These are phyloP conservation scores for Drosophila busckii DNA, from an alignment of 1,140 invertebrate species.

Conservation along the genomic window DNA sequence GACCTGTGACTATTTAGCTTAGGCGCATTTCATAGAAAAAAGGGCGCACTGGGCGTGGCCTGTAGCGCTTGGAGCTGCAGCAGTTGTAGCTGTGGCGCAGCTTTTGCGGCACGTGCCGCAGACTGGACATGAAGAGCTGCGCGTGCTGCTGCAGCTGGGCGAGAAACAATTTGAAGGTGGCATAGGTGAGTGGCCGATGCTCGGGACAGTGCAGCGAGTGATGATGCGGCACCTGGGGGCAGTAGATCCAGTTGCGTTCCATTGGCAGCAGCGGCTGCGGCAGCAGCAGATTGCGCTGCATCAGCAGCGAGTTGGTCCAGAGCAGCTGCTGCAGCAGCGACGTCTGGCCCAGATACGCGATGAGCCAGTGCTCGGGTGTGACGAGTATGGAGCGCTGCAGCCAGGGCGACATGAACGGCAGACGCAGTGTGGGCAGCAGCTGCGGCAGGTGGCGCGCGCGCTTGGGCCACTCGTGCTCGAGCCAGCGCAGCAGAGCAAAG, in stretches of 20 bases:
- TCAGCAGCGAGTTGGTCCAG: constrained; percentile 2
- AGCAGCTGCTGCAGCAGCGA: not conserved
- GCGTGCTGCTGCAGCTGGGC: not conserved
- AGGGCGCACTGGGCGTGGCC: too few relatives aligned
- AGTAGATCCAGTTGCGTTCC: constrained; percentile 30
- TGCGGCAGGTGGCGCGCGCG: not conserved
- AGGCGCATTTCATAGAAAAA: too few relatives aligned
- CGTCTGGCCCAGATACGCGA: not conserved
- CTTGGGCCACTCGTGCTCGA: constrained; percentile 15
- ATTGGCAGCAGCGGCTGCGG: not conserved
- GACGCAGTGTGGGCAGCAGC: constrained; percentile 16
- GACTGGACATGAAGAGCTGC: not conserved
- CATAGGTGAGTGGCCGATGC: constrained; percentile 19
- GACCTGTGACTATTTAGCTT: too few relatives aligned
- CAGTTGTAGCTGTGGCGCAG: constrained; percentile 13
- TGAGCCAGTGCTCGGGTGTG: not conserved
- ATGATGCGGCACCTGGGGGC: constrained; percentile 27
- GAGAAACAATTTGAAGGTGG: constrained; percentile 11
- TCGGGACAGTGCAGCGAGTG: constrained; percentile 11
- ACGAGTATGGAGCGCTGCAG: constrained; percentile 6
- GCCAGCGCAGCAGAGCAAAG: constrained; percentile 26
- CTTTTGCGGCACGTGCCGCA: constrained; percentile 15
- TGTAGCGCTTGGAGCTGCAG: too few relatives aligned
- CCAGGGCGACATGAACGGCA: constrained; percentile 19
- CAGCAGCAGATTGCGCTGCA: not conserved